A percentile compares a stretch with the other conserved stretches of the same genome.
Conservation (phyloP, 1,140 invertebrate genomes). For the Atopsyche davidsoni region DNA sequence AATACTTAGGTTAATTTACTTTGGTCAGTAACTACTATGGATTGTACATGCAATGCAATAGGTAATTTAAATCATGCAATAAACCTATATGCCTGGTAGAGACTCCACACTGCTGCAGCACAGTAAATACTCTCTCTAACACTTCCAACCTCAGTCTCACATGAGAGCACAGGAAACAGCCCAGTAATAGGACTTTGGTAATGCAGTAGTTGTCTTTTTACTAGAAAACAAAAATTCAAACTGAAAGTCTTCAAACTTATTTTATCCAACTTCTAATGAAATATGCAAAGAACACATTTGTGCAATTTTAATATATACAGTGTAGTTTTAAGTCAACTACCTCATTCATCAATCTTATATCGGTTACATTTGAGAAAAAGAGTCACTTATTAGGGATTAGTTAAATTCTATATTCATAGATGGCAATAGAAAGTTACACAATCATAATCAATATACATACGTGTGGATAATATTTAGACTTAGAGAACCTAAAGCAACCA, state of each 20-base stretch:
- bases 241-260: background rate
- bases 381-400: too few species aligned
- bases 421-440: too few species aligned
- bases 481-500: too few species aligned
- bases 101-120: conserved; percentile 89
- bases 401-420: too few species aligned
- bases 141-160: conserved; percentile 71
- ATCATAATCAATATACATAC: too few species aligned
- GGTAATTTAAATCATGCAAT: too few species aligned
- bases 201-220: conserved; percentile 85
- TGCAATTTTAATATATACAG: background rate
- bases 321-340: background rate
- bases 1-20: conserved; percentile 5
- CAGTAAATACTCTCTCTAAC: conserved; percentile 95
- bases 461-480: too few species aligned
- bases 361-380: conserved; percentile 3
- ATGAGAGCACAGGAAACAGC: conserved; percentile 85
- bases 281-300: background rate
- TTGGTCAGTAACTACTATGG: too few species aligned
- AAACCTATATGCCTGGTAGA: conserved; percentile 93
- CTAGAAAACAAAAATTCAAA: conserved; percentile 51
- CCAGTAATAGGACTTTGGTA: conserved; percentile 94
- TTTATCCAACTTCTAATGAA: conserved; percentile 7
- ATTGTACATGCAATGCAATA: too few species aligned
- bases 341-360: too few species aligned